Evolutionary conservation across 2,113 vertebrate species (phyloP).

Genomic region (Bujurquina vittata): DNA sequence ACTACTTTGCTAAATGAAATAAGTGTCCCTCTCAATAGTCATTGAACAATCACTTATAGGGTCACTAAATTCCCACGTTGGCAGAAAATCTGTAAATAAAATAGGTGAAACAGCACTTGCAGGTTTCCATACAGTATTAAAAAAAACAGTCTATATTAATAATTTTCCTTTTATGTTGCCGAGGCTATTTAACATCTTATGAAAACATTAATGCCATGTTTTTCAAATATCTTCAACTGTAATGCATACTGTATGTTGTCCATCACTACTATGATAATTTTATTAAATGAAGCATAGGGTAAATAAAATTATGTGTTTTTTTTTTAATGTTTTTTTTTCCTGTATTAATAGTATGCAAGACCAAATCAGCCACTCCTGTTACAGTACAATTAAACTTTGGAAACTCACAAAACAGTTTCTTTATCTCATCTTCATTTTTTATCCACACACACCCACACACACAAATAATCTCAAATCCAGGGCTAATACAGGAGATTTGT

Average conservation of each 20-base stretch:
- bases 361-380: slow-evolving; percentile 22
- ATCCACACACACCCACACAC: not conserved
- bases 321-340: not conserved
- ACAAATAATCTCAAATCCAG: not conserved
- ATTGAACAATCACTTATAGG: not conserved
- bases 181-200: not conserved
- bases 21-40: not conserved
- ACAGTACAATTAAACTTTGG: slow-evolving; percentile 33
- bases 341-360: slow-evolving; percentile 17
- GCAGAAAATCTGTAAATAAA: not conserved
- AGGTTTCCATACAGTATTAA: slow-evolving; percentile 13
- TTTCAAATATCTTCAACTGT: not conserved
- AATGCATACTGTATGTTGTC: not conserved
- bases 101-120: not conserved
- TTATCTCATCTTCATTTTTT: slow-evolving; percentile 18
- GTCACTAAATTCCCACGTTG: accelerated
- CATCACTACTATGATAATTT: not conserved
- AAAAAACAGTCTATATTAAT: slow-evolving; percentile 4
- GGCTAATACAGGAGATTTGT: slow-evolving; percentile 15
- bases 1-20: not conserved
- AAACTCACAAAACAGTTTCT: slow-evolving; percentile 25
- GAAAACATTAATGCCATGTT: not conserved
- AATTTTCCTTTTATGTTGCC: not conserved
- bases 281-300: slow-evolving; percentile 11
- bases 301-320: not conserved